phyloP scores from a whole-genome alignment of 92 coral and sea anemone genomes.

The Umimayanthus chanpuru region DNA sequence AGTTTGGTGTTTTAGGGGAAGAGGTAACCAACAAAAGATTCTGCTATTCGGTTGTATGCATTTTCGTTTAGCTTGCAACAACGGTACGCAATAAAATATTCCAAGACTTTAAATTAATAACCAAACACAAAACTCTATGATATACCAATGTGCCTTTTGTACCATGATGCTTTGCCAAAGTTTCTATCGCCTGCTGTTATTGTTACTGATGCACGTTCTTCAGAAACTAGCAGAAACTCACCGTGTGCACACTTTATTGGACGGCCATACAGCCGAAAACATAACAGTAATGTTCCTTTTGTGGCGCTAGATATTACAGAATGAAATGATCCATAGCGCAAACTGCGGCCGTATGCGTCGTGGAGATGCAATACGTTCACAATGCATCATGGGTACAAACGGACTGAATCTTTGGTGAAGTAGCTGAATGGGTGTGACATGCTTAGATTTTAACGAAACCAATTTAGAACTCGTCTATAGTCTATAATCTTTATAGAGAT shows the following conservation, averaged over 20 bases:
- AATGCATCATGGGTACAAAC: conserved; percentile 6
- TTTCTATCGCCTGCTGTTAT: not conserved
- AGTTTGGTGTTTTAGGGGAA: not conserved
- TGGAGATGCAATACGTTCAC: not conserved
- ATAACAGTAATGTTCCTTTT: not conserved
- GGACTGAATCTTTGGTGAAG: not conserved
- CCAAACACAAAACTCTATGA: not conserved
- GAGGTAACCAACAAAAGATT: not conserved
- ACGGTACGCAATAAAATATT: not conserved
- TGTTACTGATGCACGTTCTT: not conserved
- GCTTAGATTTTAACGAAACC: not conserved
- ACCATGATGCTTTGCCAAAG: not conserved
- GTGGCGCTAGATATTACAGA: not conserved
- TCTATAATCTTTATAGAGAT: conserved; percentile 5
- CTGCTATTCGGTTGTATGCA: not conserved
- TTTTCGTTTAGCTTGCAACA: too few relatives aligned
- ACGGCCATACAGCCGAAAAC: not conserved
- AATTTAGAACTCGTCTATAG: conserved; percentile 35
- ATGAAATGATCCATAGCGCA: not conserved
- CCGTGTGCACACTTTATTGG: not conserved
- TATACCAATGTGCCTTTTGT: not conserved
- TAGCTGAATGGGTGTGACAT: not conserved
- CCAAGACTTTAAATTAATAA: not conserved
- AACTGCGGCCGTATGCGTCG: not conserved
- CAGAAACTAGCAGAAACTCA: not conserved